Conservation (phyloP, 2,888 invertebrate species). For the Pegoplata infirma region DNA sequence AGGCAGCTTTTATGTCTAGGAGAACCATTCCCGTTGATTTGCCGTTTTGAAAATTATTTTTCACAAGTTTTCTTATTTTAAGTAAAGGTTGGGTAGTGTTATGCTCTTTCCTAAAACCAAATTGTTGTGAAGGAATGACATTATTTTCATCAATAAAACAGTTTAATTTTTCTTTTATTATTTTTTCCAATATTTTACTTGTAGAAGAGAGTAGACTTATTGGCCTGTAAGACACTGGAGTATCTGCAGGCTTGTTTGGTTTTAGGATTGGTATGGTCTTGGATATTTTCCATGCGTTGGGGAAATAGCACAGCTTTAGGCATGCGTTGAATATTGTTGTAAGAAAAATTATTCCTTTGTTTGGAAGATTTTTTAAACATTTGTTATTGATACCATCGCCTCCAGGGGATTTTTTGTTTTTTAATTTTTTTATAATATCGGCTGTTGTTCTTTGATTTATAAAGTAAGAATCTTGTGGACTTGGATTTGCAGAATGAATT, state of each 20-base stretch:
- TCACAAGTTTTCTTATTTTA: too few relatives aligned
- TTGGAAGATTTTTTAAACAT: neutral
- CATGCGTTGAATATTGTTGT: neutral
- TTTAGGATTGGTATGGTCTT: too few relatives aligned
- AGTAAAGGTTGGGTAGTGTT: too few relatives aligned
- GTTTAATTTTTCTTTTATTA: neutral
- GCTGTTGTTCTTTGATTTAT: neutral
- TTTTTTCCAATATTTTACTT: neutral
- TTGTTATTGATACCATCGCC: neutral
- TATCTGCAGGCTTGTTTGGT: too few relatives aligned
- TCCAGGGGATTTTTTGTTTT: neutral
- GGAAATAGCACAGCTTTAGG: neutral
- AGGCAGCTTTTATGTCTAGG: too few relatives aligned
- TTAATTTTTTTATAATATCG: neutral
- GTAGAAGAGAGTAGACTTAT: too few relatives aligned
- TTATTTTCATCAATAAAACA: too few relatives aligned
- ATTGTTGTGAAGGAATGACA: too few relatives aligned
- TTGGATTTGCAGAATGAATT: neutral
- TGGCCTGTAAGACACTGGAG: too few relatives aligned
- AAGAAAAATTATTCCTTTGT: neutral
- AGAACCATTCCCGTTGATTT: too few relatives aligned
- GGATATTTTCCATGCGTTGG: neutral
- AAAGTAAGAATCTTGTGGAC: neutral
- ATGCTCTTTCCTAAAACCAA: too few relatives aligned
- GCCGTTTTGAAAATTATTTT: too few relatives aligned